Percentiles rank a stretch among this genome's conserved stretches.
Conservation (phyloP, 2,113 vertebrate species). For the Bucco capensis region DNA sequence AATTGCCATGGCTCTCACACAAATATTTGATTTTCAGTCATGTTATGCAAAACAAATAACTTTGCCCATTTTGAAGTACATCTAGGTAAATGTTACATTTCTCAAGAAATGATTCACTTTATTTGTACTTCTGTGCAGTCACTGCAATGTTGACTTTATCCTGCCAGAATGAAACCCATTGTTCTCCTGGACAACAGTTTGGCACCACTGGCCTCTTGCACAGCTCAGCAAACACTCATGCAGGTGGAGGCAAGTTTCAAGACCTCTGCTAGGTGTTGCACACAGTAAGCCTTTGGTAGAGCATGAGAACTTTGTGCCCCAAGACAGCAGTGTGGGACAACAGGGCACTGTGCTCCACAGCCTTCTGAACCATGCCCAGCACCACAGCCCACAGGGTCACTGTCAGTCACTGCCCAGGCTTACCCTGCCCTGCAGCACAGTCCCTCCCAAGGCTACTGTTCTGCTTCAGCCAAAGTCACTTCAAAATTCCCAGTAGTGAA, state of each 20-base stretch:
- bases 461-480: background rate
- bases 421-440: background rate
- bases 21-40: background rate
- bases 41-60: background rate
- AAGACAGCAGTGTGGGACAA: constrained; percentile 52
- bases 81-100: background rate
- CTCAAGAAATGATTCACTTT: background rate
- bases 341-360: background rate
- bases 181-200: rapidly evolving
- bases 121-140: rapidly evolving
- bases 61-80: background rate
- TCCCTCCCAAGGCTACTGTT: background rate
- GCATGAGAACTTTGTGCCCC: constrained; percentile 14
- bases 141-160: background rate
- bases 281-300: background rate
- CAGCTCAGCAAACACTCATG: background rate
- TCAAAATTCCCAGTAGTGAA: rapidly evolving
- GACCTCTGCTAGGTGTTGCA: background rate
- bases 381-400: constrained; percentile 51
- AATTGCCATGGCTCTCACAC: rapidly evolving
- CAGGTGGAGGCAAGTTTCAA: background rate
- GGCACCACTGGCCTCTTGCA: rapidly evolving
- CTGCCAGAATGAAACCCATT: rapidly evolving
- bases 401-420: constrained; percentile 69
- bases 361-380: constrained; percentile 22